Conservation (phyloP, 2,888 invertebrate species). For the Drosophila planitibia region DNA sequence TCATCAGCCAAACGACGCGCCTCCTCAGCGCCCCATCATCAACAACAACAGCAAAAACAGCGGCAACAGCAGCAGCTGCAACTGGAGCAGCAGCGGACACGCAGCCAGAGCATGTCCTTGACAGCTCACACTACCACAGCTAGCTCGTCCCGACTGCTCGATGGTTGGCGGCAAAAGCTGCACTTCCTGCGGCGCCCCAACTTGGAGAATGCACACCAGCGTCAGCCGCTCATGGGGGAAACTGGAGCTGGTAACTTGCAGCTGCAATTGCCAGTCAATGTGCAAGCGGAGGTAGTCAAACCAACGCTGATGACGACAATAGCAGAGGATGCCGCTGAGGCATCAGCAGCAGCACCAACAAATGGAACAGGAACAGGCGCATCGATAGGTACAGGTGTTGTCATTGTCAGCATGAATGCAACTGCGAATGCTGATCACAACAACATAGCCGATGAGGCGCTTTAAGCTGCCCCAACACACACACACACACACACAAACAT, state of each 20-base stretch:
- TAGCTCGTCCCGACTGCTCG: conserved; percentile 54
- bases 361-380: conserved; percentile 45
- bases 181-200: conserved; percentile 83
- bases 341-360: conserved; percentile 48
- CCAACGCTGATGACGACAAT: conserved; percentile 66
- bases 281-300: conserved; percentile 14
- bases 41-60: conserved; percentile 43
- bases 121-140: conserved; percentile 5
- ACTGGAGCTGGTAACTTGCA: conserved; percentile 43
- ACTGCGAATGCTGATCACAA: conserved; percentile 59
- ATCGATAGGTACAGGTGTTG: conserved; percentile 37
- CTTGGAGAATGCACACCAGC: conserved; percentile 78
- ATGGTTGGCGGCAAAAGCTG: conserved; percentile 73
- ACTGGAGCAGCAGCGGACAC: conserved; percentile 43
- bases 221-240: conserved; percentile 84
- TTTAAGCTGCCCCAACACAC: conserved; percentile 62
- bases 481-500: not conserved
- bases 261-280: conserved; percentile 42
- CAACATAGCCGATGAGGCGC: conserved; percentile 81
- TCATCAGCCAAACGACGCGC: conserved; percentile 82
- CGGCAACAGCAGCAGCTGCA: conserved; percentile 47
- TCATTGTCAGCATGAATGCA: conserved; percentile 75
- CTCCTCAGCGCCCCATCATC: conserved; percentile 77
- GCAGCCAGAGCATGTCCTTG: conserved; percentile 61
- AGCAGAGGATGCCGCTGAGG: conserved; percentile 60